Evolutionary conservation across 2,113 vertebrate species (phyloP).

Genomic region (Burhinus oedicnemus): DNA sequence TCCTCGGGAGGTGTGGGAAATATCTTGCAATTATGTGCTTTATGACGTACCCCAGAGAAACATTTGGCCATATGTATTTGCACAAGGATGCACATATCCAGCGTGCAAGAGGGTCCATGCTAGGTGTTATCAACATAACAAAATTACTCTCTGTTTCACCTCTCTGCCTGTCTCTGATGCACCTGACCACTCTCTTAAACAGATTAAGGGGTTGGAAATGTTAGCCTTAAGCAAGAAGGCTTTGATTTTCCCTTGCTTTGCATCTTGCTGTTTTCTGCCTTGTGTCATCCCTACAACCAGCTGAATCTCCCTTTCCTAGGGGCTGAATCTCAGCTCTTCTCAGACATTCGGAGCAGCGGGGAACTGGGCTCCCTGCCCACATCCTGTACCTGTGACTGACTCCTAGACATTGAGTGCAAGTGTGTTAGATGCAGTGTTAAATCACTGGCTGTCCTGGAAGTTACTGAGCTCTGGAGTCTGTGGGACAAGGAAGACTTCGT

Average conservation of each 20-base stretch:
- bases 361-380: neutral
- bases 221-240: neutral
- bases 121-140: neutral
- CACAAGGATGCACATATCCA: neutral
- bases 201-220: neutral
- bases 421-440: neutral
- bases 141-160: neutral
- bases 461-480: neutral
- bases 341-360: neutral
- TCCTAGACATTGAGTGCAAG: neutral
- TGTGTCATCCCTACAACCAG: neutral
- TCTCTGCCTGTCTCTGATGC: neutral
- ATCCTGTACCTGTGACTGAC: neutral
- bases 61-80: neutral
- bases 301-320: neutral
- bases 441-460: neutral
- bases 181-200: neutral
- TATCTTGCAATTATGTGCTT: neutral
- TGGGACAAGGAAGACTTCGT: neutral
- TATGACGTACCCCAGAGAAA: neutral
- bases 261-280: neutral
- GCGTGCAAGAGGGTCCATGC: neutral
- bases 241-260: neutral
- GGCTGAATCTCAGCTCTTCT: neutral
- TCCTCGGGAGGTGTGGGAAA: neutral